phyloP scores from a whole-genome alignment of 2,113 vertebrate species.

The Scartelaos histophorus region DNA sequence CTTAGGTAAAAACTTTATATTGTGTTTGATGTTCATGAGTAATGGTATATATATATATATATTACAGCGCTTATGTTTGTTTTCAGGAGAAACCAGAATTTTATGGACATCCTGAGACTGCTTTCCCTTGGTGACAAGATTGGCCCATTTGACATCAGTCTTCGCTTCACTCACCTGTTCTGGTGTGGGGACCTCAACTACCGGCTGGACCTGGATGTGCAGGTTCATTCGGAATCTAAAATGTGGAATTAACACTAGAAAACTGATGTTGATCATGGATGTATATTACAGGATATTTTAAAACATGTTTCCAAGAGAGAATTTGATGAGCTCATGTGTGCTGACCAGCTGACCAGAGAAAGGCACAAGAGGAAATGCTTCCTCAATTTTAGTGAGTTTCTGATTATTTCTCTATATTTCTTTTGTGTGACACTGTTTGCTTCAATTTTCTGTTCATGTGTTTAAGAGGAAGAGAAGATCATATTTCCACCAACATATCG shows the following conservation, averaged over 20 bases:
- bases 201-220: constrained; percentile 78
- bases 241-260: neutral
- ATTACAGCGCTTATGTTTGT: neutral
- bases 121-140: constrained; percentile 80
- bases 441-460: constrained; percentile 22
- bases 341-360: constrained; percentile 85
- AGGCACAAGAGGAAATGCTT: constrained; percentile 86
- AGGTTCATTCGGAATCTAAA: constrained; percentile 58
- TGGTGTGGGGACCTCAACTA: constrained; percentile 86
- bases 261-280: neutral
- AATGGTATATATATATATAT: neutral
- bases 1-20: constrained; percentile 73
- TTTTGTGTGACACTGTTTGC: constrained; percentile 1
- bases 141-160: constrained; percentile 77
- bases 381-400: constrained; percentile 83
- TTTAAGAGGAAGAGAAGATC: constrained; percentile 86
- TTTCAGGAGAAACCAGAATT: constrained; percentile 82
- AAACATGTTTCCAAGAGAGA: constrained; percentile 82
- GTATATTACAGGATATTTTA: constrained; percentile 78
- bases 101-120: constrained; percentile 78
- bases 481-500: constrained; percentile 88
- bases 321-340: constrained; percentile 84
- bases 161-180: constrained; percentile 82
- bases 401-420: neutral
- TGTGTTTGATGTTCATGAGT: neutral